Base-by-base conservation (phyloP, 1,140 invertebrate genomes). In the Drosophila erecta region DNA sequence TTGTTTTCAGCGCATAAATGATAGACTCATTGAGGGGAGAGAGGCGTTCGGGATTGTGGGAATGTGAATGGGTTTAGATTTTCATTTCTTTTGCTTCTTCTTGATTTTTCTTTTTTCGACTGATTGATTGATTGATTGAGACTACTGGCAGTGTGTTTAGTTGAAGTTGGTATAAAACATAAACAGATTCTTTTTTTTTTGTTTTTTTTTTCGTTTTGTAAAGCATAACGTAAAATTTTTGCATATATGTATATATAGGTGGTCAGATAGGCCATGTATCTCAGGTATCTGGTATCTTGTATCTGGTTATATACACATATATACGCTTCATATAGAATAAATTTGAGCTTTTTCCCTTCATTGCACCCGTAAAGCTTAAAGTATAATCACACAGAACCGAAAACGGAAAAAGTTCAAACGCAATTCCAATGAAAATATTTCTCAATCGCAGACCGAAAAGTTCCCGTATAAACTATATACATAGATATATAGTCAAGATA, bases 11-110 rank as follows among this genome's bases (percentile, higher is more conserved):
- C 90, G 90, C 86, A 90, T 91, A 91, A 91, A 91, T 91, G 90
- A 91, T 91, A 91, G 90, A 91, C 90, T 91, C 90, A 91, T 91
- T 91, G 87, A 92, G 90, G 90, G 90, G 90, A 91, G 73, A 90
- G 77, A 87, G 81, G 86, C 81, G 83, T 87, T 76, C 46, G 77
- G 90, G 90, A 91, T 91, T 91, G 78, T 90, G 71, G 81, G 90
- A 85, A 90, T 90, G 79, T 91, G 90, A 92, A 78, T 81, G 77
- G 69, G 75, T 76, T 75, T 78, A 59, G 58, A 60, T 67, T 77
- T 83, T 76, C 60, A 62, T 69, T 76, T 81, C 81, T 80, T 64
- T 74, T 47, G 38, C 50, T 56, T 79, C 53, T 50, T 73, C 55
- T 60, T 76, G 53, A 20, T 56, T 55, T 71, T 49, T 53, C 37